Evolutionary conservation across 2,888 invertebrate genomes (phyloP), one percentile per base, ranked within the genome.

Genomic region (Drosophila suboccidentalis): DNA sequence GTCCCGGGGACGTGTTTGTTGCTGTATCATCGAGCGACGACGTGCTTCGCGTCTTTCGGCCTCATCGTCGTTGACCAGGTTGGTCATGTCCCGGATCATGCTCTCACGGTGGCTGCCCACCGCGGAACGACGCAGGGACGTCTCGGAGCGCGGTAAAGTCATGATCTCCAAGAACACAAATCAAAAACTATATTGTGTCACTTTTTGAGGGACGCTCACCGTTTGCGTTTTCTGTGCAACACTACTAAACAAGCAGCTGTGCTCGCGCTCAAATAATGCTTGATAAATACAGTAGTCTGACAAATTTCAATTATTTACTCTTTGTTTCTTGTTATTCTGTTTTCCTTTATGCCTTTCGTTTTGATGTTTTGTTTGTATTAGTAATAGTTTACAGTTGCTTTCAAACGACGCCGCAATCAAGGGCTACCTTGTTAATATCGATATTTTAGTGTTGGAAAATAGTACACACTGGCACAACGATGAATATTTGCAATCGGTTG

Each of bases 1-100:
- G 9, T 62, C 69, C 9, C 62, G 74, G 2, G 75, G 70, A 5
- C 71, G 70, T 3, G 41, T 26, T 29, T 78, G 61, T 34, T 71
- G 62, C 58, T 75, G 58, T 19, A 88, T 57, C 38, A 90, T 49
- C 13, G 92, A 90, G 29, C 90, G 89, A 47, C 90, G 87, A 9
- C 93, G 86, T 1, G 92, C 91, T 92, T 94, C 75, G 75, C 92
- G 94, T 19, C 95, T 92, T 77, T 95, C 95, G 0, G 94, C 94
- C 78, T 95, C 95, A 90, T 95, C 95, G 85, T 95, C 95, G 85
- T 95, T 91, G 15, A 90, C 80, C 13, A 83, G 60, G 8, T 78
- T 81, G 22, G 65, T 62, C 10, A 60, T 47, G 10, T 75, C 73
- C 17, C 71, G 78, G 36, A 74, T 64, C 65, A 85, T 82, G 19